These are phyloP conservation scores for Scopus umbretta DNA, from an alignment of 2,113 vertebrate genomes.

Conservation along the genomic window DNA sequence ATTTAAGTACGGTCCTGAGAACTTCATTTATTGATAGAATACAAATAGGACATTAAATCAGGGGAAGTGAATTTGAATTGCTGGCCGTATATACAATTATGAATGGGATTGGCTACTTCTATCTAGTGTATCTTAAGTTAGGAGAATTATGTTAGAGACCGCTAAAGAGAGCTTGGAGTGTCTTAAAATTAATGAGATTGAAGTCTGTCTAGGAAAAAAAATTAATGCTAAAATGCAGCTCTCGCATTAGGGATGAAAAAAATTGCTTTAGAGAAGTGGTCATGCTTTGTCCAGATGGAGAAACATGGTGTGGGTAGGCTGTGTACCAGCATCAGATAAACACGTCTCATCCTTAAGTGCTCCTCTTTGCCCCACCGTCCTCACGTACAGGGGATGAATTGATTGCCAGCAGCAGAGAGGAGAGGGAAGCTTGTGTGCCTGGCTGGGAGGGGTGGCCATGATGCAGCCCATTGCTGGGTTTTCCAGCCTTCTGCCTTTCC, in stretches of 20 bases:
- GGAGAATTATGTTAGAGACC: slow-evolving; percentile 5
- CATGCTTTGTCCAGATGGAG: not conserved
- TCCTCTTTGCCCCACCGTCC: accelerated
- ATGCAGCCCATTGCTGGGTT: accelerated
- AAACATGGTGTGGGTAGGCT: not conserved
- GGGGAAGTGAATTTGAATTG: slow-evolving; percentile 37
- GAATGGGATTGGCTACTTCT: not conserved
- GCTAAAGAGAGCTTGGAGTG: slow-evolving; percentile 34
- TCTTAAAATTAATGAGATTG: slow-evolving; percentile 55
- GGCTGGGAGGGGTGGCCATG: not conserved
- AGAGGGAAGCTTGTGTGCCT: not conserved
- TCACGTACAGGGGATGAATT: accelerated
- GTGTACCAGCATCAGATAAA: not conserved
- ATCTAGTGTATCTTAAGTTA: not conserved
- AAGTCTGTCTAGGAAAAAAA: slow-evolving; percentile 19
- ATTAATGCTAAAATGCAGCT: not conserved
- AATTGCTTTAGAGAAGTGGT: not conserved
- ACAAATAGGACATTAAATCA: slow-evolving; percentile 52
- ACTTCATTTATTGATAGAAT: slow-evolving; percentile 52
- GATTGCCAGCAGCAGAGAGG: not conserved
- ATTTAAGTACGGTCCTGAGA: slow-evolving; percentile 24
- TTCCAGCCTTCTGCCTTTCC: not conserved
- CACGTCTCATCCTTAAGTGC: accelerated
- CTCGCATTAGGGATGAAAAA: not conserved
- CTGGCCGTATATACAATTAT: not conserved